Evolutionary conservation across 2,888 invertebrate species (phyloP).

Genomic region (Cheilosia urbana): DNA sequence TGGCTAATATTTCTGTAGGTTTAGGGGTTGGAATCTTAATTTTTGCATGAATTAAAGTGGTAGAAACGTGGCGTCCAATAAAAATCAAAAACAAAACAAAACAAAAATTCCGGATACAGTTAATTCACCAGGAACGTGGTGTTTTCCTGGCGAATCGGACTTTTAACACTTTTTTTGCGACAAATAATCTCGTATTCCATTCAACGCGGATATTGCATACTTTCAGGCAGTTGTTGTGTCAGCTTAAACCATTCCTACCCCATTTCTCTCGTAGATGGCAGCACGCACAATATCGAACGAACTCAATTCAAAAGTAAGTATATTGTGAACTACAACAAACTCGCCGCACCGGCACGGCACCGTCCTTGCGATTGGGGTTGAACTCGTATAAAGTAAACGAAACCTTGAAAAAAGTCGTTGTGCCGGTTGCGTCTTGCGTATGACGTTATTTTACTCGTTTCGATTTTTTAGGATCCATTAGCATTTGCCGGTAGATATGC

Average conservation of each 20-base stretch:
- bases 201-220: neutral
- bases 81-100: too few species aligned
- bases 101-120: too few species aligned
- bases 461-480: neutral
- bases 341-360: neutral
- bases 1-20: too few species aligned
- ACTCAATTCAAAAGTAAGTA: neutral
- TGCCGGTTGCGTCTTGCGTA: constrained; percentile 24
- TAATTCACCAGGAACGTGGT: too few species aligned
- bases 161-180: constrained; percentile 3
- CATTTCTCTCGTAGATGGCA: neutral
- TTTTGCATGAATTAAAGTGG: too few species aligned
- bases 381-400: constrained; percentile 10
- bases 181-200: neutral
- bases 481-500: constrained; percentile 36
- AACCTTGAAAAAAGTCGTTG: constrained; percentile 17
- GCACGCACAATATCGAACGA: neutral
- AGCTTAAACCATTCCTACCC: neutral
- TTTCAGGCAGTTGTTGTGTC: neutral
- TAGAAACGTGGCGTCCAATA: too few species aligned
- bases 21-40: too few species aligned
- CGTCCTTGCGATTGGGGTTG: neutral
- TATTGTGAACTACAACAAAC: neutral
- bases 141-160: too few species aligned
- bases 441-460: neutral